Conservation (phyloP, 30 jellyfish, hydroid and myxozoan genomes). For the Thelohanellus kitauei region DNA sequence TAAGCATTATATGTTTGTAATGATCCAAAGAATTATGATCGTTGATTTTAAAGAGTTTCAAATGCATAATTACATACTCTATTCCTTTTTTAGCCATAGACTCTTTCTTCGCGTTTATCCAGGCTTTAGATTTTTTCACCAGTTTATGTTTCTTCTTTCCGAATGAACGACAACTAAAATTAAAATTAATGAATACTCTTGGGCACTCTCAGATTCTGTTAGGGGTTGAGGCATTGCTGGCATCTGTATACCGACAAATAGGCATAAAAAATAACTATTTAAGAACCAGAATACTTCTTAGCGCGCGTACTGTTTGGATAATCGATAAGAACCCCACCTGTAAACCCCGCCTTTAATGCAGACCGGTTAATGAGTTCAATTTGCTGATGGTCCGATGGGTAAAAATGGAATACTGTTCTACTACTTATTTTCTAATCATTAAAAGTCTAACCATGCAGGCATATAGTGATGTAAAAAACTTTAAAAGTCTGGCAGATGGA, state of each 20-base stretch:
- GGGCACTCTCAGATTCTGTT: slow-evolving; percentile 14
- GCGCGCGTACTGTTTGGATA: slow-evolving; percentile 82
- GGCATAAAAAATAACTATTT: slow-evolving; percentile 30
- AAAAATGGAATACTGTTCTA: slow-evolving; percentile 55
- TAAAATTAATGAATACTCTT: no score
- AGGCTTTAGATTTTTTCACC: slow-evolving; percentile 25
- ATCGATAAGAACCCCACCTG: slow-evolving; percentile 88
- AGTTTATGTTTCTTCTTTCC: slow-evolving; percentile 9
- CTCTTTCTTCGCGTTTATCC: slow-evolving; percentile 51
- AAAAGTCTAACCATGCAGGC: no score
- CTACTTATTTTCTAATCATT: slow-evolving; percentile 40
- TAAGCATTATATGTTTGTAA: no score
- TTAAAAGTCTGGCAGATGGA: slow-evolving; percentile 35
- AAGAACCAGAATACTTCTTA: slow-evolving; percentile 11
- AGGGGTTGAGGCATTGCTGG: slow-evolving; percentile 16
- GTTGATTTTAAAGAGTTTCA: no score
- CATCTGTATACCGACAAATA: slow-evolving; percentile 36
- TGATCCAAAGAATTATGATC: no score
- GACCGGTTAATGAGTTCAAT: slow-evolving; percentile 39
- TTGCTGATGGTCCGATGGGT: slow-evolving; percentile 29
- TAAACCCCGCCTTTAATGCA: slow-evolving; percentile 68
- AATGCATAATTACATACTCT: slow-evolving; percentile 20
- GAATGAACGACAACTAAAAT: no score
- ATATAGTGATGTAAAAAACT: slow-evolving; percentile 33
- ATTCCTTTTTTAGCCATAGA: slow-evolving; percentile 37